Percentiles rank a stretch among this genome's conserved stretches.
These are phyloP conservation scores for Atta cephalotes DNA, from an alignment of 1,140 invertebrate genomes.

Conservation along the genomic window DNA sequence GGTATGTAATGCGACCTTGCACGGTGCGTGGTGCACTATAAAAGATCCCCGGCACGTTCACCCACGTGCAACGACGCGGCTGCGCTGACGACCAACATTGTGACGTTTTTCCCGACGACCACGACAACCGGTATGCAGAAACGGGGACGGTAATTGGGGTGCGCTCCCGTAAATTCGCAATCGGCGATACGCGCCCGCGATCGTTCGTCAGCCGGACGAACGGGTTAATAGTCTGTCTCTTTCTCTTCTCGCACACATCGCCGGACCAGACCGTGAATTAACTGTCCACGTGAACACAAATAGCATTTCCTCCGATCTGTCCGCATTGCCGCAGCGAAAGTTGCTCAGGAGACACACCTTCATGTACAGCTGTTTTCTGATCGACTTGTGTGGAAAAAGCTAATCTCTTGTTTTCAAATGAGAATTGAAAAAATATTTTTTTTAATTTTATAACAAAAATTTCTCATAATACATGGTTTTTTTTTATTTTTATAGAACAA, in stretches of 20 bases:
- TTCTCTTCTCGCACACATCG: neutral
- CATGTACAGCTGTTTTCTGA: neutral
- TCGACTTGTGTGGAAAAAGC: neutral
- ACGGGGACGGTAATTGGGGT: slow-evolving; percentile 50
- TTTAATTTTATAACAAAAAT: neutral
- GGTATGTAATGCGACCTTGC: slow-evolving; percentile 51
- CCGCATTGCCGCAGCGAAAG: slow-evolving; percentile 7
- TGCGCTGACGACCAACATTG: slow-evolving; percentile 37
- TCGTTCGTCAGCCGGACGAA: slow-evolving; percentile 52
- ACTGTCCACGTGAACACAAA: slow-evolving; percentile 47
- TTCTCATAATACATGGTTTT: neutral
- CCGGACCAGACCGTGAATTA: slow-evolving; percentile 53
- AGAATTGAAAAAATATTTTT: neutral
- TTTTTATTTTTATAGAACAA: neutral
- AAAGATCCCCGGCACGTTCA: slow-evolving; percentile 56
- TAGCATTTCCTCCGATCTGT: slow-evolving; percentile 54
- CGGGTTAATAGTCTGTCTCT: slow-evolving; percentile 53
- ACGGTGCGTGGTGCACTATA: slow-evolving; percentile 60
- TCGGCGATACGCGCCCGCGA: slow-evolving; percentile 58
- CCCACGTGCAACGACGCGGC: slow-evolving; percentile 53
- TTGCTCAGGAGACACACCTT: neutral
- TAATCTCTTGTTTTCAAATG: neutral
- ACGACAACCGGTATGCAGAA: slow-evolving; percentile 55
- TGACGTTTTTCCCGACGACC: slow-evolving; percentile 55
- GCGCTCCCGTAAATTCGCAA: slow-evolving; percentile 50